Evolutionary conservation across 2,888 invertebrate species (phyloP), one percentile per base, ranked within the genome.

Genomic region (Agrotis exclamationis): DNA sequence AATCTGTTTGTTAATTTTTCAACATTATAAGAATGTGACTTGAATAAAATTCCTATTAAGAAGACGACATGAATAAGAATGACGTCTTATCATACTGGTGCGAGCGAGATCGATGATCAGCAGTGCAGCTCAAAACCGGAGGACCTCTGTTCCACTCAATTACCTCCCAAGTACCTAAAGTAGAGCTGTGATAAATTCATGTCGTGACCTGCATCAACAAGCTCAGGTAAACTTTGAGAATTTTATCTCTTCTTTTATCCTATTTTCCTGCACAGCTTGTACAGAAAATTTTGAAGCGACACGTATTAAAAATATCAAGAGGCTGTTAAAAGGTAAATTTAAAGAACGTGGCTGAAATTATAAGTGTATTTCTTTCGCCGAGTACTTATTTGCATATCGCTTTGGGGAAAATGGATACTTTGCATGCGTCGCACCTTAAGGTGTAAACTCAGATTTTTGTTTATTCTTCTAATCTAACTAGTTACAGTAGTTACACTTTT

Each of bases 221-320:
- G 85, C 84, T 78, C 80, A 85, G 89, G 89, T 91, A 91, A 91
- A 90, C 90, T 89, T 83, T 76, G 79, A 76, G 86, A 91, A 89
- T 92, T 92, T 93, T 90, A 92, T 92, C 88, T 90, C 87, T 87
- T 87, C 85, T 89, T 92, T 93, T 89, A 91, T 92, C 90, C 88
- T 90, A 91, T 91, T 91, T 90, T 88, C 89, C 81, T 84, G 80
- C 84, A 86, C 57, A 83, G 80, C 83, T 80, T 87, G 88, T 91
- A 90, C 89, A 89, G 87, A 90, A 90, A 87, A 88, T 90, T 88
- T 91, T 87, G 88, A 89, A 87, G 89, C 85, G 89, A 93, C 94
- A 93, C 93, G 92, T 93, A 92, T 90, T 92, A 91, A 93, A 94
- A 94, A 94, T 93, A 94, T 94, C 91, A 92, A 89, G 92, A 90